Percentiles rank a stretch among this genome's conserved stretches.
These are phyloP conservation scores for Sympetrum striolatum DNA, from an alignment of 2,888 invertebrate genomes.

Conservation along the genomic window DNA sequence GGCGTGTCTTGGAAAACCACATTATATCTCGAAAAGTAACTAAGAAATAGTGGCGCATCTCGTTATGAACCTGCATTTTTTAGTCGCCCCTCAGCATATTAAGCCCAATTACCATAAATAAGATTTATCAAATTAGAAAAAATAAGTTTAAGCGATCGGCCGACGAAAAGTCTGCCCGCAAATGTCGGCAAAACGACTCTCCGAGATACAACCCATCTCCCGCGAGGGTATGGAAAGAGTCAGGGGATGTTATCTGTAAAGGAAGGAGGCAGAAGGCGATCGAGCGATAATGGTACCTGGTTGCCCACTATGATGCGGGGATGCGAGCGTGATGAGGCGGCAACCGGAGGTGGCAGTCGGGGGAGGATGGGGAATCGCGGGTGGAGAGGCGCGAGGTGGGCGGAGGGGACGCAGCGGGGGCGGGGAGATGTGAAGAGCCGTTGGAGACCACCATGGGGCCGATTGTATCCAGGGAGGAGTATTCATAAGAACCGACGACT, in stretches of 20 bases:
- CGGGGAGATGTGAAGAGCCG: background rate
- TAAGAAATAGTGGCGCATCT: too few species aligned
- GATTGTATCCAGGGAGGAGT: background rate
- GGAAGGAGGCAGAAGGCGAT: background rate
- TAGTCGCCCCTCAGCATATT: too few species aligned
- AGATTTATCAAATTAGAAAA: too few species aligned
- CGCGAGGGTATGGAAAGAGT: too few species aligned
- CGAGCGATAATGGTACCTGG: background rate
- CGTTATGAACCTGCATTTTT: too few species aligned
- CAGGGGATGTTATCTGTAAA: background rate
- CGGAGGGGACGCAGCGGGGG: background rate
- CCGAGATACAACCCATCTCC: too few species aligned
- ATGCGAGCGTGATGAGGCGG: background rate
- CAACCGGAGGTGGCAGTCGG: background rate
- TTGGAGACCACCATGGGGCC: background rate
- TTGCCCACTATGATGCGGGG: background rate
- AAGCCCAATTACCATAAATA: too few species aligned
- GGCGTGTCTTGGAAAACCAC: too few species aligned
- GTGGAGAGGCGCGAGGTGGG: background rate
- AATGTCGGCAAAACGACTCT: too few species aligned
- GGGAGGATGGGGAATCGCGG: background rate
- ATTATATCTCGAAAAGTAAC: too few species aligned
- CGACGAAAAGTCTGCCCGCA: too few species aligned
- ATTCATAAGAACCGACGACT: background rate
- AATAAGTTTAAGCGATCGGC: too few species aligned